Evolutionary conservation across 2,888 invertebrate genomes (phyloP).

Genomic region (Branchellion lobata): DNA sequence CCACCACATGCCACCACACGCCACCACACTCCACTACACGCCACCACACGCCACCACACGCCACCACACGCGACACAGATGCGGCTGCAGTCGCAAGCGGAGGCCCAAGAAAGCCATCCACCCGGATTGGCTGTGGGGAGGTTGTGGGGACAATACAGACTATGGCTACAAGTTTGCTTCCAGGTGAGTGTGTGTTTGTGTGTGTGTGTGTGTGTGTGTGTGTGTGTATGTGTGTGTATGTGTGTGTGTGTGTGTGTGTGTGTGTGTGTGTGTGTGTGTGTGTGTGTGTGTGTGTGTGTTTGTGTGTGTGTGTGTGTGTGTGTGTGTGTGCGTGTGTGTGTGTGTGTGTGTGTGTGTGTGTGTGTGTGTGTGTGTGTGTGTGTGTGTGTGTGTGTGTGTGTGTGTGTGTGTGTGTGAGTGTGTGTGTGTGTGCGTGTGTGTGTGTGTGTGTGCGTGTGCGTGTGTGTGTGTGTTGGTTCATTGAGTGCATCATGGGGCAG

Average conservation of each 20-base stretch:
- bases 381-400: too few species aligned
- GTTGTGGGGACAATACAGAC: conserved; percentile 94
- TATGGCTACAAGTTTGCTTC: conserved; percentile 82
- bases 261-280: not conserved
- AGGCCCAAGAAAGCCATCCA: conserved; percentile 35
- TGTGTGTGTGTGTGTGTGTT: not conserved
- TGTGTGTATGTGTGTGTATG: not conserved
- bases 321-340: not conserved
- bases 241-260: not conserved
- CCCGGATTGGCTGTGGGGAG: conserved; percentile 40
- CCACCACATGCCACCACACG: too few species aligned
- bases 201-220: not conserved
- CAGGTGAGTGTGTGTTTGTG: conserved; percentile 56
- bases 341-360: not conserved
- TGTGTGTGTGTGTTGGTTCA: too few species aligned
- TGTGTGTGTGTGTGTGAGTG: too few species aligned
- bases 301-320: not conserved
- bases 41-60: too few species aligned
- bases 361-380: not conserved
- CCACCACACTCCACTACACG: too few species aligned
- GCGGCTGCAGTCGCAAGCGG: conserved; percentile 37
- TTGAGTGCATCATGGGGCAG: too few species aligned
- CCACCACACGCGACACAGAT: not conserved
- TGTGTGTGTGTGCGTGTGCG: too few species aligned
- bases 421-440: too few species aligned